These are phyloP conservation scores for Cydia fagiglandana DNA, from an alignment of 1,140 invertebrate species.

Conservation along the genomic window DNA sequence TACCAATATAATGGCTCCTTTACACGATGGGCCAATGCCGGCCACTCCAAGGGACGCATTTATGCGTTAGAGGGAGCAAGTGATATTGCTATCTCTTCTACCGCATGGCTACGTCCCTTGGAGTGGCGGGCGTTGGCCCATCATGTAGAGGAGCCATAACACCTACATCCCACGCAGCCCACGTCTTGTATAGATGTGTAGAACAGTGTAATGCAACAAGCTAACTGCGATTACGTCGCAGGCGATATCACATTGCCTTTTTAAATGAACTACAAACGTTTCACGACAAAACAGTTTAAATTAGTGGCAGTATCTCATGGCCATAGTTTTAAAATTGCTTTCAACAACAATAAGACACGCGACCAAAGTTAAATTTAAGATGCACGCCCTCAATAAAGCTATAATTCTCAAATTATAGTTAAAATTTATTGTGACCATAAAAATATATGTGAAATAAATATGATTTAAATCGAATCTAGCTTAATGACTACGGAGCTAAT, in stretches of 20 bases:
- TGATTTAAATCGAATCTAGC: slow-evolving; percentile 64
- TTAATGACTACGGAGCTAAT: slow-evolving; percentile 72
- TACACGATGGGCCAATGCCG: too few relatives aligned
- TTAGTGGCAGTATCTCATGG: slow-evolving; percentile 51
- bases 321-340: slow-evolving; percentile 24
- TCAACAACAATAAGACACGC: slow-evolving; percentile 36
- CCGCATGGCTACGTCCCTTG: too few relatives aligned
- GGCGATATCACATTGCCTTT: slow-evolving; percentile 28
- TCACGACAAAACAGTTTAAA: slow-evolving; percentile 37
- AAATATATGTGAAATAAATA: slow-evolving; percentile 64
- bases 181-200: slow-evolving; percentile 2
- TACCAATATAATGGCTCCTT: slow-evolving; percentile 43
- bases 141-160: too few relatives aligned
- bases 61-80: too few relatives aligned
- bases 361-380: slow-evolving; percentile 36
- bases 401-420: slow-evolving; percentile 25
- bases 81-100: too few relatives aligned
- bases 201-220: slow-evolving; percentile 22
- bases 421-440: slow-evolving; percentile 53
- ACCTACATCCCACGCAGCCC: slow-evolving; percentile 47
- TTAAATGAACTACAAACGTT: slow-evolving; percentile 22
- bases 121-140: too few relatives aligned
- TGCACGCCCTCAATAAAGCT: slow-evolving; percentile 13
- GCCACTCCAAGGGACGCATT: too few relatives aligned
- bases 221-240: background rate